Evolutionary conservation across 2,888 invertebrate genomes (phyloP).

Genomic region (Toxonevra muliebris): DNA sequence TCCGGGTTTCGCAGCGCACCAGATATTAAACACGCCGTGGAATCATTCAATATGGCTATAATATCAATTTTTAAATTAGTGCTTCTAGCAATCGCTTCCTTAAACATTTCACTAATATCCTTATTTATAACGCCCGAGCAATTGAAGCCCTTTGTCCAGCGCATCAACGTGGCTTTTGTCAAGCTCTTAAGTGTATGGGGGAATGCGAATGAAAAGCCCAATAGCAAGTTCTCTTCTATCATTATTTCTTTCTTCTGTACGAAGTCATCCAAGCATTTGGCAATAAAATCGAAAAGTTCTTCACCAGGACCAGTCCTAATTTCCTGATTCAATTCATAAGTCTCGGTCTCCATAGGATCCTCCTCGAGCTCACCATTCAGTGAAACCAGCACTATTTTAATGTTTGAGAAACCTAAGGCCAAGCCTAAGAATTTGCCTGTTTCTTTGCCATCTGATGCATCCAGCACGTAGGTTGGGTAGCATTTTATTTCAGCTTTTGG

Average conservation of each 20-base stretch:
- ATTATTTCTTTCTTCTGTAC: constrained; percentile 74
- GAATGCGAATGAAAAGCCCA: constrained; percentile 97
- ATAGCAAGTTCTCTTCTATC: constrained; percentile 74
- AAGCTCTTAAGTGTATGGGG: constrained; percentile 86
- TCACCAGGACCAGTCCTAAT: constrained; percentile 90
- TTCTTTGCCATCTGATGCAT: constrained; percentile 92
- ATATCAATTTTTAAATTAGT: constrained; percentile 82
- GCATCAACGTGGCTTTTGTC: constrained; percentile 80
- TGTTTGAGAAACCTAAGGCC: constrained; percentile 97
- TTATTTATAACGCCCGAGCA: constrained; percentile 87
- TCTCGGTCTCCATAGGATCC: constrained; percentile 87
- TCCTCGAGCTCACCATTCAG: constrained; percentile 77
- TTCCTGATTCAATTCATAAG: constrained; percentile 87
- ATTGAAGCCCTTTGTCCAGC: constrained; percentile 96
- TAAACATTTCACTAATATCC: constrained; percentile 86
- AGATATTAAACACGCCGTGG: constrained; percentile 91
- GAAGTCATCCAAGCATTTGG: constrained; percentile 87
- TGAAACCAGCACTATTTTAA: constrained; percentile 89
- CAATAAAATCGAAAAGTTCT: constrained; percentile 91
- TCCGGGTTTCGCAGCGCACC: constrained; percentile 81
- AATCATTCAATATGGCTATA: constrained; percentile 91
- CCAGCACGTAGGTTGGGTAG: constrained; percentile 92
- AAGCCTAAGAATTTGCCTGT: constrained; percentile 91
- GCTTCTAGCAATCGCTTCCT: constrained; percentile 83
- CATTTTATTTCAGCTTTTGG: constrained; percentile 84